Conservation (phyloP, 1,140 invertebrate species). For the Eueides isabella region DNA sequence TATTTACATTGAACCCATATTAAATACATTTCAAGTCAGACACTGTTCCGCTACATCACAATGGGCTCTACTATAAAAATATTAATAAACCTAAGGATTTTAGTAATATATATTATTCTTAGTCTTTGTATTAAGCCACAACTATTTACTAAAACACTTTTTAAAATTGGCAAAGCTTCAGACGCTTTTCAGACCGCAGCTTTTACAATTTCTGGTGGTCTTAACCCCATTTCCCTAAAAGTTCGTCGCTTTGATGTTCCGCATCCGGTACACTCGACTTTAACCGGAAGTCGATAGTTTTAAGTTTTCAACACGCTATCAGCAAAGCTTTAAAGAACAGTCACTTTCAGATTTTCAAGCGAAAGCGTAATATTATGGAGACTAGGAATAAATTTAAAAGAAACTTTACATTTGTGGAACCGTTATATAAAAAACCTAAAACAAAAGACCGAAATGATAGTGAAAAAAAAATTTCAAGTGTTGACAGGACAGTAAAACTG, state of each 20-base stretch:
- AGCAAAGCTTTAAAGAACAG: constrained; percentile 48
- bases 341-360: constrained; percentile 46
- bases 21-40: no score
- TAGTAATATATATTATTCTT: background rate
- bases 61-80: background rate
- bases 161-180: constrained; percentile 26
- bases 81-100: background rate
- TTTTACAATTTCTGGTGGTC: constrained; percentile 39
- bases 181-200: constrained; percentile 13
- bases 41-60: background rate
- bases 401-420: constrained; percentile 62
- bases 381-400: constrained; percentile 60
- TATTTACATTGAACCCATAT: no score
- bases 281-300: constrained; percentile 53
- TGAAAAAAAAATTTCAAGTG: constrained; percentile 48
- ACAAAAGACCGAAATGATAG: constrained; percentile 41
- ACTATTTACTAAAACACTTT: background rate
- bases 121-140: background rate
- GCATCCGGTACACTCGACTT: constrained; percentile 44
- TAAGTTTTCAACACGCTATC: constrained; percentile 56
- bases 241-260: constrained; percentile 49
- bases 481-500: constrained; percentile 59
- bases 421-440: constrained; percentile 61
- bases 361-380: constrained; percentile 52
- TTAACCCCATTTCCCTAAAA: constrained; percentile 50